Evolutionary conservation across 2,888 invertebrate species (phyloP).

Genomic region (Phyto melanocephala): DNA sequence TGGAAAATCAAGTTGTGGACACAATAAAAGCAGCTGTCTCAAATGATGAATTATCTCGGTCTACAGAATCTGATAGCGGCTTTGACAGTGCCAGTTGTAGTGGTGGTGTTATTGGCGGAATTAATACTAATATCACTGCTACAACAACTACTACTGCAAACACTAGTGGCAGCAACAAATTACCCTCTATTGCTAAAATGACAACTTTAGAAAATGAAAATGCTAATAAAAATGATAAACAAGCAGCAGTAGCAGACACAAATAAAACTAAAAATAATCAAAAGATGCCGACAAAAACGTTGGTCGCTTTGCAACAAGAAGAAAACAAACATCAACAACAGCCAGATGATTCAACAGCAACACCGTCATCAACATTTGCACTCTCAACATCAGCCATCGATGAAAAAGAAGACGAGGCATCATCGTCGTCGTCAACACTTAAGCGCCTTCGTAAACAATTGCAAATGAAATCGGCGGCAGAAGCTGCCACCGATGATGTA

Average conservation of each 20-base stretch:
- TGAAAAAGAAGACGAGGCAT: slow-evolving; percentile 16
- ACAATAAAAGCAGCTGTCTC: slow-evolving; percentile 65
- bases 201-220: slow-evolving; percentile 59
- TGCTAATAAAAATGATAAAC: slow-evolving; percentile 55
- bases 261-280: slow-evolving; percentile 42
- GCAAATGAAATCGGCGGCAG: slow-evolving; percentile 63
- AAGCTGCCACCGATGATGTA: slow-evolving; percentile 73
- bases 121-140: slow-evolving; percentile 49
- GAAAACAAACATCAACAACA: slow-evolving; percentile 55
- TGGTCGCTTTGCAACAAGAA: slow-evolving; percentile 60
- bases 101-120: slow-evolving; percentile 38
- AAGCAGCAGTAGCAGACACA: slow-evolving; percentile 43
- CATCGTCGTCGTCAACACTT: slow-evolving; percentile 66
- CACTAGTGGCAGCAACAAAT: slow-evolving; percentile 65
- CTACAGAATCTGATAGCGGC: slow-evolving; percentile 75
- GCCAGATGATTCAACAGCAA: slow-evolving; percentile 42
- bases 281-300: slow-evolving; percentile 62
- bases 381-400: slow-evolving; percentile 45
- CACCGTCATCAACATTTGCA: slow-evolving; percentile 49
- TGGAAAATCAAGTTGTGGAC: slow-evolving; percentile 60
- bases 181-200: slow-evolving; percentile 59
- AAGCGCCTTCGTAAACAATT: slow-evolving; percentile 66
- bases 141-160: slow-evolving; percentile 44
- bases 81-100: slow-evolving; percentile 70
- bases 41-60: slow-evolving; percentile 77